Evolutionary conservation across 2,113 vertebrate genomes (phyloP), one percentile per base, ranked within the genome.

Genomic region (Dicaeum eximium): DNA sequence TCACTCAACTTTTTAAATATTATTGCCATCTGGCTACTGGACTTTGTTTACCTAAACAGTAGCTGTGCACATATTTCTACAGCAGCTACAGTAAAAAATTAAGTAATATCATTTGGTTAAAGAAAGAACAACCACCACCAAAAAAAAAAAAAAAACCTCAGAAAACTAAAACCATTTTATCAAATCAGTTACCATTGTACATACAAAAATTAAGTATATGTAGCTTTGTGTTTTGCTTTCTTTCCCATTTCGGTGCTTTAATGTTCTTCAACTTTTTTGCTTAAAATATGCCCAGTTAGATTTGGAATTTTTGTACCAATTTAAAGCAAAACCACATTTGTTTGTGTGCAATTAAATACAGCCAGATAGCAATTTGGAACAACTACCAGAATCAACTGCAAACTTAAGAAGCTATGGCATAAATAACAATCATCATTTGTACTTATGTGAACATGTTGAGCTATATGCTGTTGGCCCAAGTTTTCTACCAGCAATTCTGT

Each of bases 11-110:
- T 96, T 89, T 87, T 66, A 66, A 95, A 88, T 90, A 96, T 95
- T 97, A 95, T 72, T 93, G 80, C 88, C 92, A 97, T 95, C 91
- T 97, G 94, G 93, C 92, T 95, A 93, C 94, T 86, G 94, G 90
- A 90, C 86, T 96, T 78, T 95, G 77, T 97, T 97, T 96, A 97
- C 92, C 85, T 95, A 96, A 97, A 97, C 93, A 97, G 92, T 94
- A 94, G 92, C 94, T 96, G 67, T 86, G 83, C 91, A 92, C 60
- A 93, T 77, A 96, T 91, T 96, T 97, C 91, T 92, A 73, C 45
- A 97, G 82, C 92, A 96, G 95, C 71, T 96, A 91, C 83, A 95
- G 87, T 96, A 95, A 48, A 87, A 87, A 38, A 65, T 85, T 93
- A 96, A 95, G 89, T 91, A 69, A 78, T 86, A 94, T 69, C 86